These are phyloP conservation scores for Endotricha flammealis DNA, from an alignment of 2,888 invertebrate genomes.

Conservation along the genomic window DNA sequence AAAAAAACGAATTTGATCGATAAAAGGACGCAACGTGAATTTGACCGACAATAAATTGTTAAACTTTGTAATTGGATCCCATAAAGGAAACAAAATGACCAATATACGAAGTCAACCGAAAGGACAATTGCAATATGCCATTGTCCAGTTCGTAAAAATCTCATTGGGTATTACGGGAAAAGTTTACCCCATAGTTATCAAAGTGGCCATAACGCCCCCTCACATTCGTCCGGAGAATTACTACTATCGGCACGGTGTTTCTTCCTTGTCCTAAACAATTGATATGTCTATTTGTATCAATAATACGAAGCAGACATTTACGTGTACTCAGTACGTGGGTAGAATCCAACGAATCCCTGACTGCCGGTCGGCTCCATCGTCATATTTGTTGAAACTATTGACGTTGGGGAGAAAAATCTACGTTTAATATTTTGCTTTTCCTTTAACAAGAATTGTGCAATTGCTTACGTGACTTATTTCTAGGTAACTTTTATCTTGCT, in stretches of 20 bases:
- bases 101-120: constrained; percentile 28
- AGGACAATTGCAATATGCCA: constrained; percentile 45
- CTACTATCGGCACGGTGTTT: constrained; percentile 62
- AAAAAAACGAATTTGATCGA: too few relatives aligned
- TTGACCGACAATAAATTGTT: constrained; percentile 1
- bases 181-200: constrained; percentile 44
- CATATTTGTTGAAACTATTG: constrained; percentile 55
- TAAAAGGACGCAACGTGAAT: not conserved
- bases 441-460: constrained; percentile 13
- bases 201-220: constrained; percentile 46
- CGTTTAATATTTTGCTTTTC: constrained; percentile 24
- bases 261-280: constrained; percentile 73
- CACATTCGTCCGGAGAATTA: constrained; percentile 49
- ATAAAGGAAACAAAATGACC: not conserved
- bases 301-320: constrained; percentile 72
- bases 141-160: constrained; percentile 46
- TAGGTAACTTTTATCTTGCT: not conserved
- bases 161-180: constrained; percentile 41
- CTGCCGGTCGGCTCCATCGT: constrained; percentile 31
- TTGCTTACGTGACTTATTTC: constrained; percentile 8
- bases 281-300: constrained; percentile 78
- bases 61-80: not conserved
- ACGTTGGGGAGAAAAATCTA: constrained; percentile 31
- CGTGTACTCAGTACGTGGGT: constrained; percentile 68
- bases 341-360: constrained; percentile 50